Evolutionary conservation across 1,140 invertebrate genomes (phyloP).

Genomic region (Nephila pilipes): DNA sequence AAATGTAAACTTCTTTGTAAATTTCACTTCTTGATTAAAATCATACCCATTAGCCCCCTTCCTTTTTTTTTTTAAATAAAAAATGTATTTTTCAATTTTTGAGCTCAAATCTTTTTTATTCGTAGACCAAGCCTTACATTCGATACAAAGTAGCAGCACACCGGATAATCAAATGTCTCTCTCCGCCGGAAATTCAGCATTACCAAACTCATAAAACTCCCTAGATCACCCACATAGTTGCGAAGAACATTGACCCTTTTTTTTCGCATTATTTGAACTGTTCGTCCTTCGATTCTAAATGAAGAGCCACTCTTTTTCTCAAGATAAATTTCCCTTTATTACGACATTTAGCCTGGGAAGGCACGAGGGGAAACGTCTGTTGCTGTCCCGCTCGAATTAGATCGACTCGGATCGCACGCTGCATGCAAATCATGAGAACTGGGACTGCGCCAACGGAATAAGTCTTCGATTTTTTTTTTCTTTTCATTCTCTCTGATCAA

Average conservation of each 20-base stretch:
- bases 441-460: background rate
- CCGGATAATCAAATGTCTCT: no score
- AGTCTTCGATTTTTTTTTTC: no score
- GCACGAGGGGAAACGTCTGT: background rate
- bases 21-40: no score
- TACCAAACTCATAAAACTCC: background rate
- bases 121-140: no score
- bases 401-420: background rate
- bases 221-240: background rate
- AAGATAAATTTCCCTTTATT: slow-evolving; percentile 15
- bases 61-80: no score
- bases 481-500: no score
- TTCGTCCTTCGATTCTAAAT: slow-evolving; percentile 17
- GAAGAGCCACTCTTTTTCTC: slow-evolving; percentile 5
- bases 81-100: no score
- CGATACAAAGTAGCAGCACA: no score
- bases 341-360: slow-evolving; percentile 18
- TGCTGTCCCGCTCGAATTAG: slow-evolving; percentile 30
- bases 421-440: slow-evolving; percentile 61
- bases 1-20: no score
- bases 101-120: no score
- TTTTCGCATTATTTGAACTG: background rate
- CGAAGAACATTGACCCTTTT: slow-evolving; percentile 26
- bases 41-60: no score
- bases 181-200: background rate